These are phyloP conservation scores for Poecilia latipinna DNA, from an alignment of 2,113 vertebrate genomes.

Conservation along the genomic window DNA sequence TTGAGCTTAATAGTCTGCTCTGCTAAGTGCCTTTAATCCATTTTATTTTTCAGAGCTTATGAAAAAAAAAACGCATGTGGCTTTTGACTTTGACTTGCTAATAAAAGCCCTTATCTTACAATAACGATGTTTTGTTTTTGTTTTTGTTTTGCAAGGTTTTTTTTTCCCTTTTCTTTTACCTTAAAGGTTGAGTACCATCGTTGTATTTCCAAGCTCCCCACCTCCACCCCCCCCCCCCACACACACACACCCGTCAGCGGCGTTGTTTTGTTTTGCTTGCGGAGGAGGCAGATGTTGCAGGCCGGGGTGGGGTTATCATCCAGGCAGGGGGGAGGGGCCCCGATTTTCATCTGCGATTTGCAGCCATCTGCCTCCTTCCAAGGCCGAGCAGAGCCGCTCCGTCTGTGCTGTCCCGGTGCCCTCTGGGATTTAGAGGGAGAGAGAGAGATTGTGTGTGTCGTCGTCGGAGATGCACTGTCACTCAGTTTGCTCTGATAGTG, in stretches of 20 bases:
- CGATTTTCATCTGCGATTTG: conserved; percentile 72
- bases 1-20: conserved; percentile 68
- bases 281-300: conserved; percentile 21
- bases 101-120: not conserved
- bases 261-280: not conserved
- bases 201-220: not conserved
- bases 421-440: conserved; percentile 75
- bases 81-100: not conserved
- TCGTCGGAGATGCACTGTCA: conserved; percentile 58
- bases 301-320: conserved; percentile 31
- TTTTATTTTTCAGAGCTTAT: conserved; percentile 5
- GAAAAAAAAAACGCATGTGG: not conserved
- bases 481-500: conserved; percentile 15
- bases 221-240: too few species aligned
- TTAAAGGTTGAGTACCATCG: not conserved
- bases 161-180: not conserved
- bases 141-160: not conserved
- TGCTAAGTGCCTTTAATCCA: conserved; percentile 60
- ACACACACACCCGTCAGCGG: too few species aligned
- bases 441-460: conserved; percentile 58
- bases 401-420: conserved; percentile 59
- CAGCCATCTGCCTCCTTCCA: conserved; percentile 74
- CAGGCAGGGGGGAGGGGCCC: conserved; percentile 28
- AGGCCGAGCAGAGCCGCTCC: conserved; percentile 43
- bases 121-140: too few species aligned